Evolutionary conservation across 2,113 vertebrate species (phyloP), one percentile per base, ranked within the genome.

Genomic region (Zingel zingel): DNA sequence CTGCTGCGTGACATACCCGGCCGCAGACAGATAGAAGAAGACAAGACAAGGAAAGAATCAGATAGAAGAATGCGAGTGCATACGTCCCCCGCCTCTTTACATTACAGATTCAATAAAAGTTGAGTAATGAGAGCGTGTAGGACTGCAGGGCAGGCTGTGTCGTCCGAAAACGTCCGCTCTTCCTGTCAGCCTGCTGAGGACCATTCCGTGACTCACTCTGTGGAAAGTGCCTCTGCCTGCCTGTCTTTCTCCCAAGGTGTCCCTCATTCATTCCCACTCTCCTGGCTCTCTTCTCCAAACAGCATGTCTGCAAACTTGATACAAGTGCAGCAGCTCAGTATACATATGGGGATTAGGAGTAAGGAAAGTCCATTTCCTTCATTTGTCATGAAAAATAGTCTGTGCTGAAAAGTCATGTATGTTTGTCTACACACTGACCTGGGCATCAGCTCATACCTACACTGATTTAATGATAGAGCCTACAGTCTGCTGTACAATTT

Each of bases 81-180:
- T 11, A 18, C 27, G 25, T 64, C 66, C 81, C 75, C 79, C 79
- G 63, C 80, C 82, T 68, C 81, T 78, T 85, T 78, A 74, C 63
- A 43, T 89, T 91, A 92, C 81, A 86, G 63, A 88, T 91, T 91
- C 72, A 92, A 93, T 92, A 92, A 91, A 89, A 90, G 88, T 90
- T 86, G 88, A 92, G 87, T 88, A 89, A 91, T 77, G 85, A 75
- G 83, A 86, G 86, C 43, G 80, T 88, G 87, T 65, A 85, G 87
- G 85, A 81, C 86, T 57, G 48, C 53, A 39, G 85, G 77, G 50
- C 77, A 65, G 63, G 73, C 75, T 58, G 68, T 23, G 61, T 75
- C 45, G 54, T 67, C 72, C 65, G 14, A 76, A 39, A 83, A 59
- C 27, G 53, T 39, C 63, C 12, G 51, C 72, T 76, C 81, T 14